Percentiles rank a stretch among this genome's conserved stretches.
phyloP scores from a whole-genome alignment of 1,140 invertebrate genomes.

The Trichogramma pretiosum region DNA sequence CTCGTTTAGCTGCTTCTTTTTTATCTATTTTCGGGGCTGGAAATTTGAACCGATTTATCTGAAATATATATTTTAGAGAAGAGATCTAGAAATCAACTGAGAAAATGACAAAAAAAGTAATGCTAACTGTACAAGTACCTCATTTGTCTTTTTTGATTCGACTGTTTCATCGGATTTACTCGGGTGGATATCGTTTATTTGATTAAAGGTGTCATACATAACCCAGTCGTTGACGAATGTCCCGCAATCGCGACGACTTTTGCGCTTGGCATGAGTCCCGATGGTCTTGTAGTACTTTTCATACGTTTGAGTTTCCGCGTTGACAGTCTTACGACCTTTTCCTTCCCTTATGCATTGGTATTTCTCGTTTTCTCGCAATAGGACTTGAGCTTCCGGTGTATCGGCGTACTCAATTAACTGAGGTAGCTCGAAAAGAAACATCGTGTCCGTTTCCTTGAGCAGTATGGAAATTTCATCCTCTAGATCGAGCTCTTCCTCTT shows the following conservation, averaged over 20 bases:
- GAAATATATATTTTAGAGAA: no score
- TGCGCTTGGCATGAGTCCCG: constrained; percentile 48
- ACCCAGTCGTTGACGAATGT: constrained; percentile 64
- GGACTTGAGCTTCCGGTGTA: constrained; percentile 46
- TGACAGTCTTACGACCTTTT: constrained; percentile 47
- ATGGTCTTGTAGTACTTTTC: constrained; percentile 51
- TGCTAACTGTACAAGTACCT: no score
- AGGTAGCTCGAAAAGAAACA: constrained; percentile 55
- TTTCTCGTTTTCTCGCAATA: constrained; percentile 53
- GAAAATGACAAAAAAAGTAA: no score
- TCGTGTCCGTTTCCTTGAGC: constrained; percentile 61
- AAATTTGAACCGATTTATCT: no score
- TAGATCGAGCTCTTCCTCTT: neutral
- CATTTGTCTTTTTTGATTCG: no score
- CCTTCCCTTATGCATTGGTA: constrained; percentile 57
- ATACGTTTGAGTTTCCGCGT: constrained; percentile 59
- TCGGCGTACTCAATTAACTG: constrained; percentile 52
- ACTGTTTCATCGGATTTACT: no score
- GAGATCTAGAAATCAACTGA: no score
- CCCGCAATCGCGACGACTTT: constrained; percentile 46
- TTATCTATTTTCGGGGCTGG: constrained; percentile 4
- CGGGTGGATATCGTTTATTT: no score
- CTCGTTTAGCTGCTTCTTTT: neutral
- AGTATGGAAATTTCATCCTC: no score
- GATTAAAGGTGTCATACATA: constrained; percentile 61